These are phyloP conservation scores for Brachionus rotundiformis DNA, from an alignment of 1,140 invertebrate genomes.

Conservation along the genomic window DNA sequence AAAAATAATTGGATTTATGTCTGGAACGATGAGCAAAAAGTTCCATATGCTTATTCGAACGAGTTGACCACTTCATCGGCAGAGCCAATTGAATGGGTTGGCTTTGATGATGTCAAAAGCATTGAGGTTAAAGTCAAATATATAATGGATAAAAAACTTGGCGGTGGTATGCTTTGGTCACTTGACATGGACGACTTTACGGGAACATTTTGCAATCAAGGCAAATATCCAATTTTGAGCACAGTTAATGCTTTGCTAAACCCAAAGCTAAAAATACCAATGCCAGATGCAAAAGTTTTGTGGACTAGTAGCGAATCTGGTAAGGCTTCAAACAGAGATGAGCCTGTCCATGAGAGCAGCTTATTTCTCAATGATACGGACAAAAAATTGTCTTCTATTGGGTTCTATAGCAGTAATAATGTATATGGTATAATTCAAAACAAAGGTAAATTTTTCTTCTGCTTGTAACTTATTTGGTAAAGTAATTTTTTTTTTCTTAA, in stretches of 20 bases:
- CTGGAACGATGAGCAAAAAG: slow-evolving; percentile 41
- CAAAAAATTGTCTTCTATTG: not conserved
- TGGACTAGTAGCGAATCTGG: not conserved
- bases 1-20: slow-evolving; percentile 57
- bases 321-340: not conserved
- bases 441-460: slow-evolving; percentile 14
- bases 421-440: slow-evolving; percentile 25
- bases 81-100: slow-evolving; percentile 76
- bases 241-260: slow-evolving; percentile 70
- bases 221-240: slow-evolving; percentile 84
- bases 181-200: slow-evolving; percentile 57
- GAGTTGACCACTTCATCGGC: slow-evolving; percentile 70
- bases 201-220: slow-evolving; percentile 73
- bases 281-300: not conserved
- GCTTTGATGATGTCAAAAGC: slow-evolving; percentile 76
- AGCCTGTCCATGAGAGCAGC: not conserved
- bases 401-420: slow-evolving; percentile 14
- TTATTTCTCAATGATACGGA: not conserved
- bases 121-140: slow-evolving; percentile 54
- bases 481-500: slow-evolving; percentile 23
- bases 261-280: not conserved
- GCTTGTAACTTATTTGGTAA: not conserved
- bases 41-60: slow-evolving; percentile 77
- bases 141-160: slow-evolving; percentile 29
- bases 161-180: slow-evolving; percentile 52